Evolutionary conservation across 2,113 vertebrate genomes (phyloP), one percentile per base, ranked within the genome.

Genomic region (Lonchura striata): DNA sequence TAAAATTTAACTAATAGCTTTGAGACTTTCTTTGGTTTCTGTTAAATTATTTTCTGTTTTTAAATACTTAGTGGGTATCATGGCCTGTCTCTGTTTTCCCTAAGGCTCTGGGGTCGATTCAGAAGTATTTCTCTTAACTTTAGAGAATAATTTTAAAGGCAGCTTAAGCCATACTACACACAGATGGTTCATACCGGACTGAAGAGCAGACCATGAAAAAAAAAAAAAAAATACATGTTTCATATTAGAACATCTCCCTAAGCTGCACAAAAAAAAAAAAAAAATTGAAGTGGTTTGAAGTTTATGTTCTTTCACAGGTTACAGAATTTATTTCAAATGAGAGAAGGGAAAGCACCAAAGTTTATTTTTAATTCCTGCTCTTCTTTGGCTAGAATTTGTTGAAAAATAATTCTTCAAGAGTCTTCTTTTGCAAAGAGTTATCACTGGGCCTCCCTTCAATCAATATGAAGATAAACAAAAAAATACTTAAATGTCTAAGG

Each of bases 1-100:
- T 94, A 93, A 93, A 86, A 93, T 71, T 65, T 72, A 82, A 65
- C 88, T 93, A 92, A 80, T 92, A 90, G 37, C 60, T 94, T 93
- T 94, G 75, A 93, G 82, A 94, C 54, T 88, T 93, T 80, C 50
- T 94, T 93, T 93, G 59, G n/a, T 82, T 96, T 78, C 41, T 92
- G n/a, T 46, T 88, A 96, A 94, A 72, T 92, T 95, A 90, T 74
- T 82, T 59, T 9, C 54, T 83, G 54, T 37, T 93, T 96, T 81
- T 25, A 93, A 80, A 92, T 66, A 74, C 35, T 79, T 74, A 69
- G 33, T 76, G 63, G 25, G 47, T 83, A 72, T 74, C 59, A 47
- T 1, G 0, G 24, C 47, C 76, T 90, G 39, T 57, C 37, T 87
- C 31, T 90, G 25, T 93, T 96, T 82, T 82, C 15, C 21, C 33